Conservation (phyloP, 2,113 vertebrate species). For the Ctenomys sociabilis region DNA sequence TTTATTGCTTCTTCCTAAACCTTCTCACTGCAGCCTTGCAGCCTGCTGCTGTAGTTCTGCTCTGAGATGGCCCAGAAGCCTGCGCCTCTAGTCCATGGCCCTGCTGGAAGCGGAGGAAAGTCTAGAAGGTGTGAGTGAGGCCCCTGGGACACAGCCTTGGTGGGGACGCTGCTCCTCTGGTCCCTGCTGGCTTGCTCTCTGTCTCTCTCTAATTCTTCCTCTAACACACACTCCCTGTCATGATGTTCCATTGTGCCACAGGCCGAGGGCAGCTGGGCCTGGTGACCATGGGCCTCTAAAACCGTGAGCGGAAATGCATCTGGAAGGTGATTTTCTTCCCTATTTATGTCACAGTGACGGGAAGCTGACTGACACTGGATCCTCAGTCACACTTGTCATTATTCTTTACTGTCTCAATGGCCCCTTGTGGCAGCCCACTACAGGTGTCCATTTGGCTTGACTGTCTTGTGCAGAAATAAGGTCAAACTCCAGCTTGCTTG, state of each 20-base stretch:
- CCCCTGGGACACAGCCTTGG: neutral
- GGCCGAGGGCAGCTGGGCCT: neutral
- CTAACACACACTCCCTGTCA: too few species aligned
- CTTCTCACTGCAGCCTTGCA: neutral
- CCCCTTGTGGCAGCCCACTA: neutral
- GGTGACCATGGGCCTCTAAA: neutral
- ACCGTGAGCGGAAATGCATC: neutral
- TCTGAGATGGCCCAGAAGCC: neutral
- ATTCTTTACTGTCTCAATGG: neutral
- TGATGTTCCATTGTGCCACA: neutral
- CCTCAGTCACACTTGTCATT: too few species aligned
- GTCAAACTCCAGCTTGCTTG: neutral
- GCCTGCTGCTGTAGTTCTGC: neutral
- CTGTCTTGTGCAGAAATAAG: rapidly evolving
- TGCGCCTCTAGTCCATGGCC: neutral
- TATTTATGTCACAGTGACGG: neutral
- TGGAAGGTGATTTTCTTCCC: neutral
- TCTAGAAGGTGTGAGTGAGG: neutral
- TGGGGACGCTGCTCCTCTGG: neutral
- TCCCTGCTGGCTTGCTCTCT: neutral
- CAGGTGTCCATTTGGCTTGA: neutral
- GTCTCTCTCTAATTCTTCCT: neutral
- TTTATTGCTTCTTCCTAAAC: rapidly evolving
- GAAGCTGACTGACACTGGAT: neutral
- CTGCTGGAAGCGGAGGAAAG: neutral